Evolutionary conservation across 2,797 vertebrate species (phyloP).

Genomic region (Pyrocephalus nanus): DNA sequence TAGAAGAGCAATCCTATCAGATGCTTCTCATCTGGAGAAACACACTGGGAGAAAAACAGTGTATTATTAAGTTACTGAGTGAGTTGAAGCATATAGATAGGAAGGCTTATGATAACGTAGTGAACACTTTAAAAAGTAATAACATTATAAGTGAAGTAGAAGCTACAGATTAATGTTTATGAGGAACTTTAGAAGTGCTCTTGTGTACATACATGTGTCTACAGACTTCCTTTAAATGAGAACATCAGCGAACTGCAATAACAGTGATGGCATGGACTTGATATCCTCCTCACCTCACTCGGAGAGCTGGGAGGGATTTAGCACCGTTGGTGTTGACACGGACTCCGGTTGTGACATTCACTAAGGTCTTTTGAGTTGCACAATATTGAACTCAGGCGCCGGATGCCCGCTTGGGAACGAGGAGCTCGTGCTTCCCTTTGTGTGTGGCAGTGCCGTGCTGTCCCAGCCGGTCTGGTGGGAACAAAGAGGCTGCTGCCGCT

Average conservation of each 20-base stretch:
- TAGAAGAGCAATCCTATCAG: neutral
- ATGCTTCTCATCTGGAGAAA: constrained; percentile 15
- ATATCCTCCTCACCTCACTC: neutral
- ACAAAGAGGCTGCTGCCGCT: neutral
- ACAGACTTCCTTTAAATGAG: neutral
- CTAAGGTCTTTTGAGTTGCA: neutral
- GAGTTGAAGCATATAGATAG: neutral
- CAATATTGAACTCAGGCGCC: rapidly evolving
- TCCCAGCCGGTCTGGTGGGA: rapidly evolving
- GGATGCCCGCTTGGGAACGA: rapidly evolving
- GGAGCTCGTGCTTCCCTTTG: rapidly evolving
- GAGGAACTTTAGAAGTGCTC: neutral
- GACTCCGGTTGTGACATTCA: neutral
- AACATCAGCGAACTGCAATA: neutral
- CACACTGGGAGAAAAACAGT: neutral
- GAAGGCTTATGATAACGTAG: neutral
- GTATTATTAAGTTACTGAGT: constrained; percentile 29
- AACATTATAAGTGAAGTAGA: neutral
- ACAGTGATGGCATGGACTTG: neutral
- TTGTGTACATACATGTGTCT: neutral
- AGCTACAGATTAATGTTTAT: neutral
- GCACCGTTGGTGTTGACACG: rapidly evolving
- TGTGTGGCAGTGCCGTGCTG: neutral
- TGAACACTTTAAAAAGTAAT: constrained; percentile 2
- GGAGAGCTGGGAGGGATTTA: neutral